Evolutionary conservation across 2,797 vertebrate genomes (phyloP).

Genomic region (Anas bernieri): DNA sequence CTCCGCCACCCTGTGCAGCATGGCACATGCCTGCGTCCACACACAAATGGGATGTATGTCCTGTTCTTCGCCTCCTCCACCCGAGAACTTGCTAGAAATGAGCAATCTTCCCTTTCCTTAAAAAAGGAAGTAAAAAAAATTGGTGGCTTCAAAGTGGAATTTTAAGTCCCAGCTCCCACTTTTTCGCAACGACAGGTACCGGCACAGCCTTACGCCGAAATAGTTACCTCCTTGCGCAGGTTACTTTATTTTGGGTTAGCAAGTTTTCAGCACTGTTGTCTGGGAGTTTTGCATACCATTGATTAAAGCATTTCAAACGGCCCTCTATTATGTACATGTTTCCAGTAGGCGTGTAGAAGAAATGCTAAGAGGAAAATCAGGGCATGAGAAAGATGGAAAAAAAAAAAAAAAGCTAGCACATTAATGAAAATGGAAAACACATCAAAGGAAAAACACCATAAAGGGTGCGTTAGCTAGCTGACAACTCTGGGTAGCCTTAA

Average conservation of each 20-base stretch:
- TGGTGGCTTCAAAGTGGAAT: not conserved
- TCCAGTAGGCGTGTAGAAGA: not conserved
- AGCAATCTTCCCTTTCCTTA: not conserved
- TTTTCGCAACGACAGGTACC: not conserved
- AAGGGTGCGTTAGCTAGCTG: not conserved
- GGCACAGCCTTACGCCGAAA: not conserved
- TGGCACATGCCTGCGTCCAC: too few species aligned
- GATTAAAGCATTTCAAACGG: not conserved
- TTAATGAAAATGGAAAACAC: not conserved
- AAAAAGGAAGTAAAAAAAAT: not conserved
- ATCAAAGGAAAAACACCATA: not conserved
- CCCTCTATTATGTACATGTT: not conserved
- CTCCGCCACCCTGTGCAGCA: too few species aligned
- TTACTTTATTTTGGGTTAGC: not conserved
- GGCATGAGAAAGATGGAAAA: not conserved
- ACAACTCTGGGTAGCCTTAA: not conserved
- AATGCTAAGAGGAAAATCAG: not conserved
- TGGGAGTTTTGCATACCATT: not conserved
- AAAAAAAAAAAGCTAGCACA: not conserved
- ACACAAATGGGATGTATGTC: too few species aligned
- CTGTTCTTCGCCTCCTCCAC: not conserved
- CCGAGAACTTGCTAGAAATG: not conserved
- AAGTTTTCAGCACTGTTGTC: not conserved
- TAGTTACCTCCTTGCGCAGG: not conserved
- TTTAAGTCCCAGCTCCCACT: not conserved